Evolutionary conservation across 2,797 vertebrate species (phyloP), one percentile per base, ranked within the genome.

Genomic region (Cuniculus paca): DNA sequence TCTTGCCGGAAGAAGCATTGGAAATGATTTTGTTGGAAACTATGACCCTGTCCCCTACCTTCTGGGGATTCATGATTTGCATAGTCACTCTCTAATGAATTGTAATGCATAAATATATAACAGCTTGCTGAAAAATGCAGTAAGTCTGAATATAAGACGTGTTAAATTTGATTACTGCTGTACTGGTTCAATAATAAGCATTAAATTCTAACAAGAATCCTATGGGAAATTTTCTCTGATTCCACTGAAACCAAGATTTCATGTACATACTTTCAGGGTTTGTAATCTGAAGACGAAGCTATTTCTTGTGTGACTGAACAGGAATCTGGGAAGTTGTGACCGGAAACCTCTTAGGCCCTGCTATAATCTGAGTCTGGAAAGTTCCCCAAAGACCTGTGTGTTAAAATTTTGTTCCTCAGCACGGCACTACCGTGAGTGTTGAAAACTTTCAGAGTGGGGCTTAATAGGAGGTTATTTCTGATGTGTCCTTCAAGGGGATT

Each of bases 61-160:
- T 86, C 82, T 50, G 50, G 28, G 31, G 88, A 68, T 81, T 88
- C 52, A 75, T 70, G 39, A 90, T 96, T 92, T 88, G 31, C 14
- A 34, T 79, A 80, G 56, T 50, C 88, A 17, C 39, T 83, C 2
- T 50, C 19, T 65, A 10, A 77, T 17, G 75, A 89, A 56, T 14
- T 28, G 56, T 28, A 13, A 70, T 54, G 34, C 54, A 77, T 79
- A 83, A 90, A 82, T 24, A 82, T 60, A 72, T 87, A 31, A 0
- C n/a, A 92, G 72, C 42, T 95, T 58, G 12, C 17, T 78, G 52
- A 82, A 81, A 16, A 79, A 84, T 77, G 36, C 2, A 87, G 20
- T 90, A 79, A 80, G 39, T 90, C 19, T 83, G 78, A 88, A 90
- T 56, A 77, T 83, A 93, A 80, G 70, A 56, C 39, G 36, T 28